These are phyloP conservation scores for Coregonus clupeaformis DNA, from an alignment of 2,113 vertebrate species.

Conservation along the genomic window DNA sequence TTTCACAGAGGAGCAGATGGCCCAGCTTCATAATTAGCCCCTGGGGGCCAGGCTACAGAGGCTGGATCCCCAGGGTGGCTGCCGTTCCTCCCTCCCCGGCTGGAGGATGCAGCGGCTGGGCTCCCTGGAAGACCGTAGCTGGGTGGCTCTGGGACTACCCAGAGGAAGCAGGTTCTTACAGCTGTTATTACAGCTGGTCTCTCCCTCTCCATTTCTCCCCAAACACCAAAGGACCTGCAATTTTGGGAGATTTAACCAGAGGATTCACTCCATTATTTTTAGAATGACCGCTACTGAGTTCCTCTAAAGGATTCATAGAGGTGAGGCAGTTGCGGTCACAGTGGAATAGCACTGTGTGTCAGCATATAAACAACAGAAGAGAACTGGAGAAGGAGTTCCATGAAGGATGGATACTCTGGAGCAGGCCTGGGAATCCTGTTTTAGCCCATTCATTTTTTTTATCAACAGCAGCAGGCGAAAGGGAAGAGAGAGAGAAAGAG, in stretches of 20 bases:
- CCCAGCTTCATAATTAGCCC: conserved; percentile 27
- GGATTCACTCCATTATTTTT: too few species aligned
- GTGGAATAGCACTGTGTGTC: too few species aligned
- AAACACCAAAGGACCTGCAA: not conserved
- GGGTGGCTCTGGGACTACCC: too few species aligned
- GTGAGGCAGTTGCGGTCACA: too few species aligned
- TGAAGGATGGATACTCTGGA: too few species aligned
- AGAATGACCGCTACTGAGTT: too few species aligned
- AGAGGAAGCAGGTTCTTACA: not conserved
- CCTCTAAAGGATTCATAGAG: too few species aligned
- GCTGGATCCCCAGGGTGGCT: not conserved
- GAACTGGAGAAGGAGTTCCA: too few species aligned
- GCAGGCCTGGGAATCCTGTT: not conserved
- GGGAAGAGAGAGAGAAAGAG: too few species aligned
- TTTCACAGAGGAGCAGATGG: conserved; percentile 36
- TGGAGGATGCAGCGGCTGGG: not conserved
- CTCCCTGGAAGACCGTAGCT: not conserved
- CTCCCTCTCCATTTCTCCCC: not conserved
- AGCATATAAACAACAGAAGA: too few species aligned
- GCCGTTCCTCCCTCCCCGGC: not conserved
- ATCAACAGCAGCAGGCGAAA: not conserved
- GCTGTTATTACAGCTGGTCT: not conserved
- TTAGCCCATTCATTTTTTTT: not conserved
- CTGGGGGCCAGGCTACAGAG: not conserved
- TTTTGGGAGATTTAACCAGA: too few species aligned